Conservation (phyloP, 2,888 invertebrate genomes). For the Lypha dubia region DNA sequence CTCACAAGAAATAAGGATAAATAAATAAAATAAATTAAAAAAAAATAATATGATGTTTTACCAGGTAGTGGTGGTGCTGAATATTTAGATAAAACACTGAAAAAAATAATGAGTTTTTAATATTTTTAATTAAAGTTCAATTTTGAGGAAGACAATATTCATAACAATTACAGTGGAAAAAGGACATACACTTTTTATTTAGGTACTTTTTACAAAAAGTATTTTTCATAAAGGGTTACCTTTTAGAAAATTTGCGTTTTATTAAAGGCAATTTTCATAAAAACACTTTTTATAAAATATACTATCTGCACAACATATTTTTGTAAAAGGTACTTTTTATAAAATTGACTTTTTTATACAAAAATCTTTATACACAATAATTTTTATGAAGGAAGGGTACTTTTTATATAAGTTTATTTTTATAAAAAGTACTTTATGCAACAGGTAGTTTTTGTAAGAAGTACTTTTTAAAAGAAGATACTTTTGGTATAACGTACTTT, state of each 20-base stretch:
- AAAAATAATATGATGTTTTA: background rate
- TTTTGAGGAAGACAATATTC: no score
- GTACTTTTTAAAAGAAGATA: no score
- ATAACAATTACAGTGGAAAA: no score
- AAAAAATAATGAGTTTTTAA: background rate
- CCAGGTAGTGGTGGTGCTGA: background rate
- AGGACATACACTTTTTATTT: no score
- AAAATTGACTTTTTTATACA: background rate
- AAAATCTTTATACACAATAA: no score
- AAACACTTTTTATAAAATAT: no score
- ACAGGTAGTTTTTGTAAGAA: background rate
- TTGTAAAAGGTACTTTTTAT: background rate
- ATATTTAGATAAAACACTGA: background rate
- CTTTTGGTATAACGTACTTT: no score
- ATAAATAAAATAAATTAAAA: slow-evolving; percentile 9
- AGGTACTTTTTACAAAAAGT: background rate
- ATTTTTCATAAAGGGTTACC: background rate
- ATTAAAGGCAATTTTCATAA: background rate
- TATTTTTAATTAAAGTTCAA: background rate
- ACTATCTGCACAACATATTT: no score
- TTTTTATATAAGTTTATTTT: background rate
- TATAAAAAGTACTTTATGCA: background rate
- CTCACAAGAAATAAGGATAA: slow-evolving; percentile 26
- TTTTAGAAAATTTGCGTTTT: background rate
- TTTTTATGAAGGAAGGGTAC: no score